Evolutionary conservation across 2,113 vertebrate species (phyloP).

Genomic region (Nibea albiflora): DNA sequence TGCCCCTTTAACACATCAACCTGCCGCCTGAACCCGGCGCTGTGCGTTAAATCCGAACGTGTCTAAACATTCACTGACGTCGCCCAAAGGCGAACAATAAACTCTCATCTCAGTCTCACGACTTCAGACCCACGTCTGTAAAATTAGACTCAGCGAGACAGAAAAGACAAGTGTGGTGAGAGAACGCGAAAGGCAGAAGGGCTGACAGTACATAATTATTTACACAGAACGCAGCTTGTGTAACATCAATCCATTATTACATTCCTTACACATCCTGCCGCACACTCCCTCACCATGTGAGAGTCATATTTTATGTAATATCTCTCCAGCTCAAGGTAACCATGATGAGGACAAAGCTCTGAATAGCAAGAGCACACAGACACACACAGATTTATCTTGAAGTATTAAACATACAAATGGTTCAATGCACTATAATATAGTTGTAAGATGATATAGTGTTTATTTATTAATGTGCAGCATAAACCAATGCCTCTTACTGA

Average conservation of each 20-base stretch:
- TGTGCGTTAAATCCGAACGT: neutral
- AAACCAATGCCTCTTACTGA: neutral
- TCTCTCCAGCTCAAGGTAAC: conserved; percentile 57
- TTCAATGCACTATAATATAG: neutral
- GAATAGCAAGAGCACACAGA: neutral
- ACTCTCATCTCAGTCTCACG: neutral
- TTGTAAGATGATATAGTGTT: neutral
- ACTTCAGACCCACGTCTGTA: neutral
- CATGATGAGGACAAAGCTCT: conserved; percentile 6
- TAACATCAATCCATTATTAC: conserved; percentile 49
- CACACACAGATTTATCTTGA: neutral
- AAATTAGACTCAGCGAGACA: neutral
- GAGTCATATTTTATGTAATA: conserved; percentile 73
- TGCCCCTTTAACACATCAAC: neutral
- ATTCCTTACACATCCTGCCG: conserved; percentile 52
- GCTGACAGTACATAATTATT: conserved; percentile 29
- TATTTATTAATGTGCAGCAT: neutral
- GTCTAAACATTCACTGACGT: conserved; percentile 7
- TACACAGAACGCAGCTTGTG: conserved; percentile 51
- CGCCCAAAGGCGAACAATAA: neutral
- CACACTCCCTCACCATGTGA: conserved; percentile 64
- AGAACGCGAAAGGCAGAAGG: conserved; percentile 16
- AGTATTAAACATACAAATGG: neutral
- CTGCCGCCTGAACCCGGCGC: neutral
- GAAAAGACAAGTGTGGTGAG: neutral